These are phyloP conservation scores for Illadopsis cleaveri DNA, from an alignment of 2,113 vertebrate species.

Conservation along the genomic window DNA sequence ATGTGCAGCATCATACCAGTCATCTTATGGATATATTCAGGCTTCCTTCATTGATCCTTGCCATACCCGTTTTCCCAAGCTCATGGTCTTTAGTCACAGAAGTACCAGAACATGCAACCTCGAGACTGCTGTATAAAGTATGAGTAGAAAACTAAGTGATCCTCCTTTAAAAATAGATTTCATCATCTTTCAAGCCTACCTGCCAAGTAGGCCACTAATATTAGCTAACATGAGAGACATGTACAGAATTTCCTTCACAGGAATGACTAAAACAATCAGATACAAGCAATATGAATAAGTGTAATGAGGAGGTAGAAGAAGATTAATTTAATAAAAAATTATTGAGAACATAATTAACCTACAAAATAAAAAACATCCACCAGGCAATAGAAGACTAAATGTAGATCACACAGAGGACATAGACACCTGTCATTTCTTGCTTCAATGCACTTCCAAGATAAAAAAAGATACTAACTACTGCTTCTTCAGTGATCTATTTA, in stretches of 20 bases:
- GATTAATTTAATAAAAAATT: background rate
- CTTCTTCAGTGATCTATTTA: background rate
- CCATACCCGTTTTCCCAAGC: background rate
- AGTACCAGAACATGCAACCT: background rate
- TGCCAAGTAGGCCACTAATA: background rate
- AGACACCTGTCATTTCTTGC: background rate
- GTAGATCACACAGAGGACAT: background rate
- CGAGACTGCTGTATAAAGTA: background rate
- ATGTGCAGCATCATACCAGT: background rate
- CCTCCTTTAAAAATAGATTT: background rate
- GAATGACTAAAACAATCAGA: background rate
- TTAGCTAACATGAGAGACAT: background rate
- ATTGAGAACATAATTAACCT: background rate
- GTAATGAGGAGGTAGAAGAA: background rate
- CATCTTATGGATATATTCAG: background rate
- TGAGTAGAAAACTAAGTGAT: background rate
- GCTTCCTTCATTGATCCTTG: background rate
- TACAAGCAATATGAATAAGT: background rate
- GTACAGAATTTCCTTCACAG: background rate
- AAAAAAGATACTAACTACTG: background rate
- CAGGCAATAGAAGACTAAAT: background rate
- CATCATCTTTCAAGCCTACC: background rate
- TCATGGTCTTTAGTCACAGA: background rate
- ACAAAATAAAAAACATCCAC: background rate
- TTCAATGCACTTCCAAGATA: background rate